These are phyloP conservation scores for Criorhina ranunculi DNA, from an alignment of 2,888 invertebrate genomes.

Conservation along the genomic window DNA sequence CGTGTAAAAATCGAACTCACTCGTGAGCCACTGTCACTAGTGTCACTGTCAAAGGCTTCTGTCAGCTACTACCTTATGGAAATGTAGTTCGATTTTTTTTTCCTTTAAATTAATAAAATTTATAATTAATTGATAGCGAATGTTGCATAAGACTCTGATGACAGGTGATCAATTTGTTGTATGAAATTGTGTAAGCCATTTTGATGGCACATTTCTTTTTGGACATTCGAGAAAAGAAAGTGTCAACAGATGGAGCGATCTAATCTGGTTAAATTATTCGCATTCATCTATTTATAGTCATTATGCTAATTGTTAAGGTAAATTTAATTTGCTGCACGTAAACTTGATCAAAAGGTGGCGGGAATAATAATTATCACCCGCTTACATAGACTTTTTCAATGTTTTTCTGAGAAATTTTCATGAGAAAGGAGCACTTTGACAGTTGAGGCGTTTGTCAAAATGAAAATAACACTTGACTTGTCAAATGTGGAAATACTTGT, in stretches of 20 bases:
- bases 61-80: background rate
- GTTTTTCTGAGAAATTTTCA: background rate
- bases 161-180: background rate
- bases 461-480: no score
- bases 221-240: conserved; percentile 45
- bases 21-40: conserved; percentile 8
- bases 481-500: background rate
- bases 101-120: conserved; percentile 5
- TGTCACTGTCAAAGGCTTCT: conserved; percentile 21
- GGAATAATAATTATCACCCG: conserved; percentile 38
- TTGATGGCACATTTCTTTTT: conserved; percentile 3
- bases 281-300: conserved; percentile 38
- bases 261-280: conserved; percentile 11
- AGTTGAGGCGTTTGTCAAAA: conserved; percentile 10
- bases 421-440: background rate
- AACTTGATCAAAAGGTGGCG: conserved; percentile 32
- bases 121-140: background rate
- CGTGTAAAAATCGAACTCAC: background rate
- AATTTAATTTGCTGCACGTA: conserved; percentile 48
- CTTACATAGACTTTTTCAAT: background rate
- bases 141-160: conserved; percentile 11
- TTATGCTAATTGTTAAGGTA: conserved; percentile 18
- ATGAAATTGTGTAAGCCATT: conserved; percentile 26
- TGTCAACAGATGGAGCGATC: conserved; percentile 5
- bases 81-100: conserved; percentile 18